Conservation (phyloP, 2,113 vertebrate species). For the Forbesichthys agassizii region DNA sequence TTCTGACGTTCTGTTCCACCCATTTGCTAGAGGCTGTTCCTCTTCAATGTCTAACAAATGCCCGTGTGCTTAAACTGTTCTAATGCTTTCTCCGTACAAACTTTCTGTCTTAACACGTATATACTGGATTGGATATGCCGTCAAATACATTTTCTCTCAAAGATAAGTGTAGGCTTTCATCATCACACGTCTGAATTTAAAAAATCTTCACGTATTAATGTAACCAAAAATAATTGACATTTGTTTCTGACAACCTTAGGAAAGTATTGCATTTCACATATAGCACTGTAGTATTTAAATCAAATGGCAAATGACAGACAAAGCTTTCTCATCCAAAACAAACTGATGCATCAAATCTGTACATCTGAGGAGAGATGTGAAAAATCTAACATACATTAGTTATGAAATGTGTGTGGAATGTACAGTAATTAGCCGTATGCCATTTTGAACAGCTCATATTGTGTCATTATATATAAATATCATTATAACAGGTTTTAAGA, state of each 20-base stretch:
- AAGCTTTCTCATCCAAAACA: too few species aligned
- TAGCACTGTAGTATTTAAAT: too few species aligned
- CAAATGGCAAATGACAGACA: too few species aligned
- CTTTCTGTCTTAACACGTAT: conserved; percentile 70
- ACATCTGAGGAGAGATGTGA: too few species aligned
- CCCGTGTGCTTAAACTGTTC: conserved; percentile 69
- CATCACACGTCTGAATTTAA: conserved; percentile 39
- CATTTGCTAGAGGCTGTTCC: conserved; percentile 58
- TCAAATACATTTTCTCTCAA: conserved; percentile 66
- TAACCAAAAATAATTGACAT: conserved; percentile 41
- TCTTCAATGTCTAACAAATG: conserved; percentile 46
- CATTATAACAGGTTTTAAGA: too few species aligned
- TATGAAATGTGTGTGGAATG: too few species aligned
- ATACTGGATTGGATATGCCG: conserved; percentile 69
- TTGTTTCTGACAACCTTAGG: conserved; percentile 35
- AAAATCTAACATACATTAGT: too few species aligned
- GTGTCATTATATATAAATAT: too few species aligned
- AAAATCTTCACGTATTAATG: conserved; percentile 53
- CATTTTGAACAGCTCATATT: too few species aligned
- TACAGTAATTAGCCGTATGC: too few species aligned
- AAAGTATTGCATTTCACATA: conserved; percentile 7
- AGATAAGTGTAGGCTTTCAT: conserved; percentile 65
- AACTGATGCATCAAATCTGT: too few species aligned
- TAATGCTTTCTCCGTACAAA: conserved; percentile 60
- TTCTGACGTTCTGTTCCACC: conserved; percentile 55